Evolutionary conservation across 2,113 vertebrate species (phyloP).

Genomic region (Cariama cristata): DNA sequence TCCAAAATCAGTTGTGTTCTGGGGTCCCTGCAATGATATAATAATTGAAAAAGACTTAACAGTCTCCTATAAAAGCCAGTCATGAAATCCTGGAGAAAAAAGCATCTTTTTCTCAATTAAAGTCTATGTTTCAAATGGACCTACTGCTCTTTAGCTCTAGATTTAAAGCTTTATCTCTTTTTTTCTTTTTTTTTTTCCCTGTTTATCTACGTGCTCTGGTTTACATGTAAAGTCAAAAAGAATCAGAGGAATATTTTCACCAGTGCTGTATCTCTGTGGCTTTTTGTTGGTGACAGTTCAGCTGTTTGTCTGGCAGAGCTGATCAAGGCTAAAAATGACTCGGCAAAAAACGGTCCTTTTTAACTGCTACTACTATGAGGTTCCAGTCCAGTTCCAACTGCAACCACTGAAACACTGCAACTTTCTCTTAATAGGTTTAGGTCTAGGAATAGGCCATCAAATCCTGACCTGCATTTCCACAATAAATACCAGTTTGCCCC

Average conservation of each 20-base stretch:
- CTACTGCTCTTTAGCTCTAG: neutral
- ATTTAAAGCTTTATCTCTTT: neutral
- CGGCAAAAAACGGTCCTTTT: neutral
- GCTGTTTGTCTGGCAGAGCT: neutral
- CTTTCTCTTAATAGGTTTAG: neutral
- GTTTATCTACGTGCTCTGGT: neutral
- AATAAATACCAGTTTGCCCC: neutral
- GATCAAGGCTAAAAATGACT: neutral
- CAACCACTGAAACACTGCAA: neutral
- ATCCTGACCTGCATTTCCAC: neutral
- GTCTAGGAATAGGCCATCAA: neutral
- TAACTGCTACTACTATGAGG: neutral
- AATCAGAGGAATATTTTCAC: neutral
- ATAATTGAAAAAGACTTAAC: neutral
- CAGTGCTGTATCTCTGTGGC: neutral
- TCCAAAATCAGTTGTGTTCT: neutral
- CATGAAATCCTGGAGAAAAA: neutral
- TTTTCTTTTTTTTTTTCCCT: too few relatives aligned
- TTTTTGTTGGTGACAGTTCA: neutral
- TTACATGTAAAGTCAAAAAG: neutral
- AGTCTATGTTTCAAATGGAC: neutral
- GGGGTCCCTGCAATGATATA: neutral
- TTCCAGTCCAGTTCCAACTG: neutral
- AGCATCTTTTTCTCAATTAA: neutral
- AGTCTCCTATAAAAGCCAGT: neutral